These are phyloP conservation scores for Meandrina meandrites DNA, from an alignment of 92 coral and sea anemone genomes.

Conservation along the genomic window DNA sequence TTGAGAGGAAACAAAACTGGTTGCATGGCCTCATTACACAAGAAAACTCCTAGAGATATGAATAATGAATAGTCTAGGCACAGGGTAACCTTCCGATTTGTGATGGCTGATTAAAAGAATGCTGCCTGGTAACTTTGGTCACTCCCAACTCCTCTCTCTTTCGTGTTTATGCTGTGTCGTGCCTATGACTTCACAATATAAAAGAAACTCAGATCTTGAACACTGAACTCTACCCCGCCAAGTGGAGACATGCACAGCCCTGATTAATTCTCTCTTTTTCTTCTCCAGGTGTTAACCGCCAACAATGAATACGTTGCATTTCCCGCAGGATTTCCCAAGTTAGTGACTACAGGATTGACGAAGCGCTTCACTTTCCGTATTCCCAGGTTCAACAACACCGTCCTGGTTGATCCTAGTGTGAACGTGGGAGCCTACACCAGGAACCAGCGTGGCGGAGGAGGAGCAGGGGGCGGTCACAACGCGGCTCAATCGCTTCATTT, in stretches of 20 bases:
- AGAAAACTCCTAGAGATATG: too few relatives aligned
- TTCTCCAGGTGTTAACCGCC: constrained; percentile 23
- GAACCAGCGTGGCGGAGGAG: neutral
- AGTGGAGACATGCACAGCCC: neutral
- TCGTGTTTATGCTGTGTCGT: neutral
- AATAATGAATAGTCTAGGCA: too few relatives aligned
- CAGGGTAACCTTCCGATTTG: too few relatives aligned
- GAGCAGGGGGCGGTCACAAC: constrained; percentile 15
- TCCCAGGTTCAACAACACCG: constrained; percentile 28
- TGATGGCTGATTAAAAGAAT: too few relatives aligned
- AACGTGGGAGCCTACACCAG: constrained; percentile 3
- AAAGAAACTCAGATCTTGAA: neutral
- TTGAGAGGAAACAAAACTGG: too few relatives aligned
- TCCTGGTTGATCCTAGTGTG: constrained; percentile 40
- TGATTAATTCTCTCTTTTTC: neutral
- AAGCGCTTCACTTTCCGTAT: constrained; percentile 32
- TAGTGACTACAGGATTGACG: neutral
- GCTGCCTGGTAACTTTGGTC: neutral
- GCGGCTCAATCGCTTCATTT: constrained; percentile 10
- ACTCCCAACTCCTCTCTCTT: neutral
- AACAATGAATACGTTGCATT: constrained; percentile 30
- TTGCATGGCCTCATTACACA: too few relatives aligned
- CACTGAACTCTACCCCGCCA: neutral
- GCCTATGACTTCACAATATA: neutral
- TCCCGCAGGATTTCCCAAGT: constrained; percentile 37